A percentile compares a stretch with the other conserved stretches of the same genome.
Conservation (phyloP, 2,113 vertebrate genomes). For the Pteronura brasiliensis region DNA sequence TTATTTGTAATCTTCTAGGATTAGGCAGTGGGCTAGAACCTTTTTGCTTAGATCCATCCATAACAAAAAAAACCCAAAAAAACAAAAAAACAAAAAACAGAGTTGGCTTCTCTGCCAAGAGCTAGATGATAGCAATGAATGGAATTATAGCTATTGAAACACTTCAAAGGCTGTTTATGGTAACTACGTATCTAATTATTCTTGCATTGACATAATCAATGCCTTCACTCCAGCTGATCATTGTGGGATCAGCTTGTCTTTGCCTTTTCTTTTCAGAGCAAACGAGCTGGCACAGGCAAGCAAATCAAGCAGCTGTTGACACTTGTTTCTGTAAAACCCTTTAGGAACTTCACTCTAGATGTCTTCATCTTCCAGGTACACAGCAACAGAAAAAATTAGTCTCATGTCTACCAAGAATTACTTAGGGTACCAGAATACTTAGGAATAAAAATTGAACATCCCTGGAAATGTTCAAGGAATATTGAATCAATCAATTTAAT, state of each 20-base stretch:
- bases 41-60: neutral
- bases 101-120: neutral
- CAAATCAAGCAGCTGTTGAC: conserved; percentile 25
- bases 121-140: neutral
- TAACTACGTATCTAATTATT: conserved; percentile 41
- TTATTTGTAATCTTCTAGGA: neutral
- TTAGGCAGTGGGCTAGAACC: neutral
- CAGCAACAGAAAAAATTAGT: neutral
- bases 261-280: conserved; percentile 52
- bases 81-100: neutral
- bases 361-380: conserved; percentile 6
- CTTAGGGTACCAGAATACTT: neutral
- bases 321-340: conserved; percentile 18
- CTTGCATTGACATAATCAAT: conserved; percentile 38
- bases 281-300: neutral
- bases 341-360: neutral
- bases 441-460: neutral
- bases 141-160: conserved; percentile 36
- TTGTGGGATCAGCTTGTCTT: conserved; percentile 20
- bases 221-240: conserved; percentile 18
- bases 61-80: neutral
- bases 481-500: neutral
- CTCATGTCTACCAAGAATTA: neutral
- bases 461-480: neutral
- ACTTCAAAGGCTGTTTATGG: conserved; percentile 30